Conservation (phyloP, 2,113 vertebrate species). For the Tachysurus fulvidraco region DNA sequence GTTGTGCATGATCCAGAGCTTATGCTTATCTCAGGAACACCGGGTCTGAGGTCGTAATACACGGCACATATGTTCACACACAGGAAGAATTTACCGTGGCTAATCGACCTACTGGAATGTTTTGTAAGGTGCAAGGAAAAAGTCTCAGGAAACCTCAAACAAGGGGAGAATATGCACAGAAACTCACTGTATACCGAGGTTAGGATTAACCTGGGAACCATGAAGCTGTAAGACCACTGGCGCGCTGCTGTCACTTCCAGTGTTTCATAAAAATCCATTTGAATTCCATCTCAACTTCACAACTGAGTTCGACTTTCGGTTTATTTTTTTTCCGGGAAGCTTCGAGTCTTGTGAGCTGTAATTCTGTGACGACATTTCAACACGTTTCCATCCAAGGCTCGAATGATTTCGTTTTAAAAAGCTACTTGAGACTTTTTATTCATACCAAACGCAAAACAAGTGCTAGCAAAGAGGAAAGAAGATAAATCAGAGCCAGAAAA, state of each 20-base stretch:
- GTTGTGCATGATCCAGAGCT: background rate
- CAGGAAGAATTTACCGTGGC: background rate
- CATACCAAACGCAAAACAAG: background rate
- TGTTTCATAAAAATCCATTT: background rate
- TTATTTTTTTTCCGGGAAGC: background rate
- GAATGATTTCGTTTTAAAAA: background rate
- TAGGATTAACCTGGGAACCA: background rate
- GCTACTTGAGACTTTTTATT: background rate
- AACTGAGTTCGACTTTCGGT: background rate
- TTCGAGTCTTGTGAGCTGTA: background rate
- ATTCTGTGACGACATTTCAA: background rate
- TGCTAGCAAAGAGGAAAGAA: background rate
- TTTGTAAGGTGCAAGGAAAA: background rate
- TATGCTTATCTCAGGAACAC: background rate
- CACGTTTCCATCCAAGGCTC: background rate
- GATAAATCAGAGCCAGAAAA: background rate
- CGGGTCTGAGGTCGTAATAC: background rate
- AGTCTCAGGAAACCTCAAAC: background rate
- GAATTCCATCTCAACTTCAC: background rate
- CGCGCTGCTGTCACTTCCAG: background rate
- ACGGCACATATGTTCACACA: background rate
- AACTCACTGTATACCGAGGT: background rate
- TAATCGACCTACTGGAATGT: background rate
- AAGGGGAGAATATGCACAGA: background rate
- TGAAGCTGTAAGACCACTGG: background rate